Base-by-base conservation (phyloP, 2,888 invertebrate genomes). In the Antheraea yamamai region DNA sequence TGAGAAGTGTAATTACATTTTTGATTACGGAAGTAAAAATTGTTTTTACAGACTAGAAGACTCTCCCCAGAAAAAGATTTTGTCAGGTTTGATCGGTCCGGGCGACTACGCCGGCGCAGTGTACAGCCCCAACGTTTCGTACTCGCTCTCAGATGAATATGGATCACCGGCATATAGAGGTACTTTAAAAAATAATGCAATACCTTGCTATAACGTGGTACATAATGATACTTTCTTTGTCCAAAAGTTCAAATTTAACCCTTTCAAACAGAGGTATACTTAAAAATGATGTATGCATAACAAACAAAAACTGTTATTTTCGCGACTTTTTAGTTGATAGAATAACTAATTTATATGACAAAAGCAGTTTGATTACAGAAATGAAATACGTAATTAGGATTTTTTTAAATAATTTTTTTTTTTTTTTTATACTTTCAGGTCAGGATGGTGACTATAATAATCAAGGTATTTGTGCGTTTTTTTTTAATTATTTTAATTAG, bases 41-140 rank as follows among this genome's bases (percentile, higher is more conserved):
- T 18, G n/a, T 70, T 4, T n/a, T 89, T 89, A 0, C 88, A 95
- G 95, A 73, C 79, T 93, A 87, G 95, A 95, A 89, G 95, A 95
- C 83, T 95, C 95, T 72, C 95, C 95, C 26, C 95, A 95, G 77
- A 95, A 95, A 89, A 95, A 95, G 81, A 85, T 89, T 47, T 81
- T 93, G 30, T 87, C 93, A 0, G 89, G 92, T 66, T 81, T 95
- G 35, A 88, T 94, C 68, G 86, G 88, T 1, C 85, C 92, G 0
- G 88, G 88, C 0, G 95, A 95, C 77, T 95, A 93, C 78, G 75
- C 90, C 0, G 86, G 88, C 66, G 81, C 91, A 0, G 92, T 94
- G 23, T 94, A 89, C 81, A 95, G 94, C 74, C 95, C 95, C 0
- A 95, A 95, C 81, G 93, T 95, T n/a, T 95, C 95, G 2, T 95